phyloP scores from a whole-genome alignment of 2,888 invertebrate species.

The Agonopterix heracliana region DNA sequence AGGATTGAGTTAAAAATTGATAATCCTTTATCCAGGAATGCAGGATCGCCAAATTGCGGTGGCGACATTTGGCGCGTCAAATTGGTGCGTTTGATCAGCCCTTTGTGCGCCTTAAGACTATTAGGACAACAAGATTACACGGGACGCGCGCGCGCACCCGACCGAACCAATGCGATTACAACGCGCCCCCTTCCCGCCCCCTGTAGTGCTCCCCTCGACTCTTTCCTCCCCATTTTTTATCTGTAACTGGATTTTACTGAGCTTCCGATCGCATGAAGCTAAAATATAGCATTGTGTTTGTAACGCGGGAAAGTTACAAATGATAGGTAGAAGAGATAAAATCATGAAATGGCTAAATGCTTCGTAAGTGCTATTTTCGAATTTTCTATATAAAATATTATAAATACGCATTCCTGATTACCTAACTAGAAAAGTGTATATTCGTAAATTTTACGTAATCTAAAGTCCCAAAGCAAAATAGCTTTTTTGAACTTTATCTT shows the following conservation, averaged over 20 bases:
- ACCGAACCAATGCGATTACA: conserved; percentile 57
- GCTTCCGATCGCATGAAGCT: too few relatives aligned
- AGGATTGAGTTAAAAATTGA: neutral
- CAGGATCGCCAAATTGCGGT: conserved; percentile 8
- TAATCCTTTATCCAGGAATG: neutral
- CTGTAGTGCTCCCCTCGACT: conserved; percentile 20
- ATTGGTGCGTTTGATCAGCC: conserved; percentile 65
- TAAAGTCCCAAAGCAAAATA: too few relatives aligned
- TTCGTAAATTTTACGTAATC: too few relatives aligned
- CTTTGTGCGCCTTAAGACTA: conserved; percentile 69
- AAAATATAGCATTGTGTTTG: too few relatives aligned
- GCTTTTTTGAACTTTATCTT: too few relatives aligned
- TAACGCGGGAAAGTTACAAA: neutral
- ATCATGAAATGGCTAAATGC: too few relatives aligned
- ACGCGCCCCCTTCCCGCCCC: conserved; percentile 23
- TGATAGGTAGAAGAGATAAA: too few relatives aligned
- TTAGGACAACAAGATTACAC: conserved; percentile 67
- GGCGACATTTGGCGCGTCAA: conserved; percentile 66
- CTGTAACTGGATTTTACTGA: conserved; percentile 44
- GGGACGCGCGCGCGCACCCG: conserved; percentile 59
- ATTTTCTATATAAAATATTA: too few relatives aligned
- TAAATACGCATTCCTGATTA: too few relatives aligned
- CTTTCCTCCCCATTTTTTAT: conserved; percentile 27
- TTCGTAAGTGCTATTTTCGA: too few relatives aligned
- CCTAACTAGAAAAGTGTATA: too few relatives aligned